Base-by-base conservation (phyloP, 2,888 invertebrate genomes). In the Ephialtes manifestator region DNA sequence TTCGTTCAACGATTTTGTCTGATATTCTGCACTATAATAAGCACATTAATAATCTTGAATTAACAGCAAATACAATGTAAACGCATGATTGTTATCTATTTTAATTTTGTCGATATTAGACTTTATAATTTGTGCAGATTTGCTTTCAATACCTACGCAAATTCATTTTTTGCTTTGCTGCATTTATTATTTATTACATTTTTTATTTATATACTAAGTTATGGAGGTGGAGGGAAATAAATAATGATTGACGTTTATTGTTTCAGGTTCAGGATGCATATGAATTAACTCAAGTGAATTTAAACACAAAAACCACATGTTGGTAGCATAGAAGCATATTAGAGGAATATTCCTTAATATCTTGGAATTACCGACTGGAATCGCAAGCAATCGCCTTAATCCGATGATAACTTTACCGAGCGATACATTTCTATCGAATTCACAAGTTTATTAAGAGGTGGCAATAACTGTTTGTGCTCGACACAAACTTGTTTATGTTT, bases 321-420 rank as follows among this genome's bases (percentile, higher is more conserved):
- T 39, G 65, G 10, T 35, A 24, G 51, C n/a, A 70, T 31, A 4
- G 48, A 48, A 10, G 31, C 15, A 28, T 51, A 7, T 51, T 4
- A 51, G 15, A 31, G 24, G 46, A 68, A 51, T 15, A 24, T 31
- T 10, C 10, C 10, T 31, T 51, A 43, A 51, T 18, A 18, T 5
- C 18, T 70, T 31, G n/a, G 31, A 31, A 18, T 70, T 39, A 31
- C 48, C 68, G 28, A 31, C n/a, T 28, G 48, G 4, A 31, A 31
- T 20, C 3, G 7, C 20, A 39, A 13, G 35, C 2, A 10, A 0
- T 2, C n/a, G 2, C 11, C 15, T 7, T 43, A 20, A 24, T 43
- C 58, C 2, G 58, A 4, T 72, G 43, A 72, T 72, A 72, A 72
- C 18, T 53, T 71, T 72, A 72, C 55, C 58, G 58, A 72, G 35